A percentile compares a stretch with the other conserved stretches of the same genome.
phyloP scores from a whole-genome alignment of 2,888 invertebrate genomes.

The Penaeus monodon region DNA sequence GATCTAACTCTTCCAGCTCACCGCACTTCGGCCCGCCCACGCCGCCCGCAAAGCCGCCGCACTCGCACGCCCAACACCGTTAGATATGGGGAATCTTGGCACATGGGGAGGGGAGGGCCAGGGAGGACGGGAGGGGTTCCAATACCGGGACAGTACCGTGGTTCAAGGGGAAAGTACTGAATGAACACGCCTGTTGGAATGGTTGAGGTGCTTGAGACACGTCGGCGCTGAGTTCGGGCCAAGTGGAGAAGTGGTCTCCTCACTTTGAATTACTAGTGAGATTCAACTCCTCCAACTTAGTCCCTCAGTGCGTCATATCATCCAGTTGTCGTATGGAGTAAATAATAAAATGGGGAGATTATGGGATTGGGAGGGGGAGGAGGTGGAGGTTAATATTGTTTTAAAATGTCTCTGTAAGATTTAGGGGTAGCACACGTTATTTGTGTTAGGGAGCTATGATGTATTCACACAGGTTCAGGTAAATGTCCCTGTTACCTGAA shows the following conservation, averaged over 20 bases:
- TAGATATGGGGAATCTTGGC: background rate
- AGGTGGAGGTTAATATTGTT: too few species aligned
- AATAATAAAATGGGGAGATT: too few species aligned
- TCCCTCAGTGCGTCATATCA: conserved; percentile 69
- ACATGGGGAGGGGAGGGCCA: background rate
- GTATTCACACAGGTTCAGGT: too few species aligned
- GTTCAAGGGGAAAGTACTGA: background rate
- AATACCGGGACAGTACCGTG: background rate
- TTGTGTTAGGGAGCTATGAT: too few species aligned
- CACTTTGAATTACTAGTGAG: conserved; percentile 77
- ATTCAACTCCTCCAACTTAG: conserved; percentile 85
- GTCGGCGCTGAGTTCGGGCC: conserved; percentile 67
- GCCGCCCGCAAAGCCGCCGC: background rate
- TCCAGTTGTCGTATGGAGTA: background rate
- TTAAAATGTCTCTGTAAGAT: too few species aligned
- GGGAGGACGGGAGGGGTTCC: background rate
- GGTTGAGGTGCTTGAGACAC: background rate
- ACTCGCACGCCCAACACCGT: background rate
- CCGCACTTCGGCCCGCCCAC: conserved; percentile 66
- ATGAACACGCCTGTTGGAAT: background rate
- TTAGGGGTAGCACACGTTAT: too few species aligned
- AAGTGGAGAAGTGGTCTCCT: conserved; percentile 79
- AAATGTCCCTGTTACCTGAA: too few species aligned
- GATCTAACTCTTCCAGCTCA: conserved; percentile 84
- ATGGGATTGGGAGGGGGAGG: too few species aligned